Conservation (phyloP, 1,140 invertebrate genomes). For the Arion vulgaris region DNA sequence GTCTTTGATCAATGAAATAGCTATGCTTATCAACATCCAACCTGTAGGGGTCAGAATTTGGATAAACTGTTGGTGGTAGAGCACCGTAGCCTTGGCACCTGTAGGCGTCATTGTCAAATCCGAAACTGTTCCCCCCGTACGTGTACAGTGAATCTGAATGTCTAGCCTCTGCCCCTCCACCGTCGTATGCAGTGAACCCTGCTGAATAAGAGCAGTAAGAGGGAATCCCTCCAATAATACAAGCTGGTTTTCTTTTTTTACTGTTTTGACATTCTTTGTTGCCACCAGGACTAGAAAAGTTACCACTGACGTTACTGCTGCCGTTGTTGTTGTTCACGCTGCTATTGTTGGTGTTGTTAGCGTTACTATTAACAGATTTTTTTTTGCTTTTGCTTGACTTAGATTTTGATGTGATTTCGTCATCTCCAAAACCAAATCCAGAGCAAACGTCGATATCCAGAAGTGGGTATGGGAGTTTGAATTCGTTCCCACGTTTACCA, state of each 20-base stretch:
- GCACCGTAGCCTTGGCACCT: slow-evolving; percentile 63
- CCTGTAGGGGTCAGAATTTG: slow-evolving; percentile 60
- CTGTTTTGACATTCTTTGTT: slow-evolving; percentile 93
- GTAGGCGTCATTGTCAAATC: slow-evolving; percentile 65
- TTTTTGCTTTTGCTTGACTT: slow-evolving; percentile 71
- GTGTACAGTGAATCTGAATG: slow-evolving; percentile 64
- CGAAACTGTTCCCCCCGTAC: slow-evolving; percentile 62
- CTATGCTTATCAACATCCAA: slow-evolving; percentile 68
- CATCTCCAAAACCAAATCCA: slow-evolving; percentile 65
- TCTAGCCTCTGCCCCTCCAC: slow-evolving; percentile 56
- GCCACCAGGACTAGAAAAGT: slow-evolving; percentile 84
- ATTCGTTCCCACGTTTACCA: slow-evolving; percentile 97
- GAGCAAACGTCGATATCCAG: slow-evolving; percentile 74
- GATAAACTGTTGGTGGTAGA: slow-evolving; percentile 57
- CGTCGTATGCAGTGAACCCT: slow-evolving; percentile 66
- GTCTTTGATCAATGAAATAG: slow-evolving; percentile 67
- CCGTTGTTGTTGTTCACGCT: neutral
- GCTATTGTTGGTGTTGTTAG: neutral
- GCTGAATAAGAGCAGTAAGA: slow-evolving; percentile 51
- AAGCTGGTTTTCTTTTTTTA: slow-evolving; percentile 83
- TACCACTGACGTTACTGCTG: neutral
- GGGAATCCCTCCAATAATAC: slow-evolving; percentile 37
- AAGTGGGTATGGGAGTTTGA: slow-evolving; percentile 96
- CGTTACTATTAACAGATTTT: slow-evolving; percentile 74
- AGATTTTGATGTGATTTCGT: slow-evolving; percentile 60